Base-by-base conservation (phyloP, 2,888 invertebrate genomes). In the Acrocera orbiculus region DNA sequence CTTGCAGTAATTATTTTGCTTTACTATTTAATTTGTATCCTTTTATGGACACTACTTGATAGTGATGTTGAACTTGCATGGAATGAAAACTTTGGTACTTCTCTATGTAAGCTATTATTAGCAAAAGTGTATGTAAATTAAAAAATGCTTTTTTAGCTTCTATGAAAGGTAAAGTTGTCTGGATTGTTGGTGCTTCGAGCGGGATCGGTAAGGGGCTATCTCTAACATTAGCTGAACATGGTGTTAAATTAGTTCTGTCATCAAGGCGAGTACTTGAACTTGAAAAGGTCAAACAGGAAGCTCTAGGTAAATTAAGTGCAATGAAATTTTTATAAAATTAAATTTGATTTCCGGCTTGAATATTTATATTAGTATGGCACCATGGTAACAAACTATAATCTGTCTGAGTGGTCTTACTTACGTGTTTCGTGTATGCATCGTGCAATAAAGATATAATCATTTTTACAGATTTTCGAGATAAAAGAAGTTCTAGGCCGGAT, bases 161-260 rank as follows among this genome's bases (percentile, higher is more conserved):
- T 4, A 54, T 77, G 32, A 57, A 61, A 27, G 73, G 73, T 1
- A 73, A 81, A 55, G 80, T 83, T 4, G 71, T 82, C 2, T 86
- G 85, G 76, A 73, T 86, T 43, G 81, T 80, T 2, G 85, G 85
- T 26, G 80, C 83, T 1, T 83, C 83, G 0, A 78, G 79, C 59
- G 85, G 85, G 10, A 83, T 86, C 40, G 85, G 85, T 3, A 77
- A 79, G 56, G 56, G 67, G 41, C 58, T 80, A 29, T 80, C 82
- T 0, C 64, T 77, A 40, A 66, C 67, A 14, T 56, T 81, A 31
- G 76, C 81, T 1, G 66, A 65, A 46, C 61, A 64, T 47, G 74
- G 74, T 5, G 75, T 72, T 3, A 73, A 71, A 50, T 50, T 83
- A 26, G 67, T 74, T 5, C 47, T 83, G 4, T 69, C 78, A 7